These are phyloP conservation scores for Chaetodon trifascialis DNA, from an alignment of 2,113 vertebrate species.

Conservation along the genomic window DNA sequence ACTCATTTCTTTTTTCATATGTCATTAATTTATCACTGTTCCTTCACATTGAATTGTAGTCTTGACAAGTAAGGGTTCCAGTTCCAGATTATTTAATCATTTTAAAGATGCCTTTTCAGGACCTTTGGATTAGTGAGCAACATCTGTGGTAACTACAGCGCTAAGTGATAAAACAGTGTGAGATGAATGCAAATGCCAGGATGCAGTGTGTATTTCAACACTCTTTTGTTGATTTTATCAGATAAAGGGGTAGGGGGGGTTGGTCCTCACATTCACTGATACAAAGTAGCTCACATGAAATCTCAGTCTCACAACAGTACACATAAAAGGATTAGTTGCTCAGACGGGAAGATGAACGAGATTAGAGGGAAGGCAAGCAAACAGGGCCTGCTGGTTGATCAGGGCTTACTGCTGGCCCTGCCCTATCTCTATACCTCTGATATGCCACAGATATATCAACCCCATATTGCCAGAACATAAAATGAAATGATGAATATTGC, in stretches of 20 bases:
- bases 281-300: slow-evolving; percentile 53
- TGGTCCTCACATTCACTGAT: slow-evolving; percentile 37
- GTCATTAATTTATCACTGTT: background rate
- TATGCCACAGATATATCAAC: background rate
- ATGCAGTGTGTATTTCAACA: slow-evolving; percentile 14
- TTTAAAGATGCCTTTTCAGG: background rate
- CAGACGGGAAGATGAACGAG: slow-evolving; percentile 50
- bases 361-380: slow-evolving; percentile 38
- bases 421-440: background rate
- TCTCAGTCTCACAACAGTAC: slow-evolving; percentile 41
- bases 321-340: slow-evolving; percentile 53
- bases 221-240: slow-evolving; percentile 15
- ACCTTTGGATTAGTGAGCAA: background rate
- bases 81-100: background rate
- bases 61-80: background rate
- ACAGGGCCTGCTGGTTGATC: slow-evolving; percentile 39
- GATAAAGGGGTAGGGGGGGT: background rate
- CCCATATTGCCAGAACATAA: background rate
- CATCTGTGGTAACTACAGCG: background rate
- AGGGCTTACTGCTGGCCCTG: slow-evolving; percentile 5
- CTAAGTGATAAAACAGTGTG: slow-evolving; percentile 19
- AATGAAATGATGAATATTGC: background rate
- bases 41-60: background rate
- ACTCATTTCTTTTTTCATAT: background rate
- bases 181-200: slow-evolving; percentile 42